These are phyloP conservation scores for Eretmochelys imbricata DNA, from an alignment of 2,113 vertebrate genomes.

Conservation along the genomic window DNA sequence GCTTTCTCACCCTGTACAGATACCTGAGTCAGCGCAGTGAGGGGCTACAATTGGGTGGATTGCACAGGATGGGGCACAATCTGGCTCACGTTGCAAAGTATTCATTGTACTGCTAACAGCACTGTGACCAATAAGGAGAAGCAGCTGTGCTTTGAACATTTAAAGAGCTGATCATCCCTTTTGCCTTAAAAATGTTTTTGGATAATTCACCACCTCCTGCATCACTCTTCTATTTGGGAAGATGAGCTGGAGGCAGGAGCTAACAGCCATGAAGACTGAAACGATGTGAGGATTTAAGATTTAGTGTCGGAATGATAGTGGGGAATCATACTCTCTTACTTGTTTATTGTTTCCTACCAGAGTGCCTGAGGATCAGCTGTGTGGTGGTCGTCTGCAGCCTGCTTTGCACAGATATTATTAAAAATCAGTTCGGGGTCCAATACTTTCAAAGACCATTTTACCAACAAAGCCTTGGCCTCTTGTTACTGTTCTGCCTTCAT, in stretches of 20 bases:
- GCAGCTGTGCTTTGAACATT: neutral
- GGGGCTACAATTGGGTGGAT: neutral
- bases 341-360: neutral
- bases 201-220: neutral
- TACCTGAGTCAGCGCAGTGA: neutral
- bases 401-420: neutral
- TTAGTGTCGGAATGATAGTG: neutral
- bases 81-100: neutral
- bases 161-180: neutral
- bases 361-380: neutral
- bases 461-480: neutral
- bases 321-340: neutral
- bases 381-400: neutral
- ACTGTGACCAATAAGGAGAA: neutral
- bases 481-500: neutral
- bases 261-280: neutral
- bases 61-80: neutral
- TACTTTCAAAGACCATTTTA: neutral
- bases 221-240: conserved; percentile 1
- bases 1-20: neutral
- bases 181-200: neutral
- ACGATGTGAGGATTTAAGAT: neutral
- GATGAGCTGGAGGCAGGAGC: neutral
- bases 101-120: neutral
- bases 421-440: neutral